Base-by-base conservation (phyloP, 2,888 invertebrate species). In the Amblyteles armatorius region DNA sequence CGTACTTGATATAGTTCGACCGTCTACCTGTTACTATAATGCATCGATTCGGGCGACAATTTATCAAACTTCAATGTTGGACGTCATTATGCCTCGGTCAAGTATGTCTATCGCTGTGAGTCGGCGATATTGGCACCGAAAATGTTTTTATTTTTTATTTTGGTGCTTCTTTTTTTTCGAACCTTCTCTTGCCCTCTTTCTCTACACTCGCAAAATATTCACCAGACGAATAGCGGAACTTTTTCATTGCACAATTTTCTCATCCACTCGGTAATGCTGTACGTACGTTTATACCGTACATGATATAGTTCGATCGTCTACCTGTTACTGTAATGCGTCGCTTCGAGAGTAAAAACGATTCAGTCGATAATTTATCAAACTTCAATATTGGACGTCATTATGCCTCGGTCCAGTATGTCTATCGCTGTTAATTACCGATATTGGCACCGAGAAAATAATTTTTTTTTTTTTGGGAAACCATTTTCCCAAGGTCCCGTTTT, bases 181-280 rank as follows among this genome's bases (percentile, higher is more conserved):
- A 36, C 48, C 13, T 13, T 67, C 40, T 68, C 83, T 86, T 85
- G 69, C 80, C 79, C 79, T 83, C 84, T 84, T 82, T 79, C 57
- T 36, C 63, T 76, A 55, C 85, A 81, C 82, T 83, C 79, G 79
- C 82, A 26, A 55, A 16, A 26, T 36, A 55, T 72, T 16, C n/a
- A 11, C n/a, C 73, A 65, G 63, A 26, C 68, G 78, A 55, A 82
- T 82, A 79, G 78, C 78, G 78, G 73, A 81, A 84, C 77, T 81
- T 78, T 55, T 78, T 67, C 72, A 78, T 81, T 84, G 84, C 84
- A 77, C 77, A 81, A 84, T 81, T 81, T 81, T 69, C 55, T 55
- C n/a, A n/a, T n/a, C 69, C 55, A 11, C 50, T 26, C 69, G 9
- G 69, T 16, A 52, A 26, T 72, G 50, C 76, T 13, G 36, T n/a